Conservation (phyloP, 2,888 invertebrate genomes). For the Ischnura elegans region DNA sequence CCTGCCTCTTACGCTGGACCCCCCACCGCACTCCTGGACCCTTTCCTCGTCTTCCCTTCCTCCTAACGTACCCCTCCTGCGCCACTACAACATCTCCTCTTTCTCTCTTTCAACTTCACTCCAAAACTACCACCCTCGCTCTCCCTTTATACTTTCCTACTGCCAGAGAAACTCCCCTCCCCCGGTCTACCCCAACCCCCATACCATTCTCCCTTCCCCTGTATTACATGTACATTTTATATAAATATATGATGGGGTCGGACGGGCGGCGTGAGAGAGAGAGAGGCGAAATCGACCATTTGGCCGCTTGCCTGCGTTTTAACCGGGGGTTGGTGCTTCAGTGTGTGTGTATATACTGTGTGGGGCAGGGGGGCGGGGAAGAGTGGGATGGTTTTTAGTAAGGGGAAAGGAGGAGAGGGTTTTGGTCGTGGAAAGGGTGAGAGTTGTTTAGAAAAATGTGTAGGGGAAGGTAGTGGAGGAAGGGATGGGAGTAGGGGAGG, state of each 20-base stretch:
- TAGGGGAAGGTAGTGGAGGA: neutral
- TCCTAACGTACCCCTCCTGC: neutral
- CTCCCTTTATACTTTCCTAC: neutral
- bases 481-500: no score
- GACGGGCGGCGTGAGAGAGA: conserved; percentile 63
- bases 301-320: conserved; percentile 52
- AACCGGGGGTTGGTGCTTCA: neutral
- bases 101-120: neutral
- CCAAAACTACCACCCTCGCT: neutral
- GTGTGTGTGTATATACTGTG: conserved; percentile 32
- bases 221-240: conserved; percentile 76
- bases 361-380: neutral
- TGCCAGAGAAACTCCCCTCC: no score
- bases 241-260: conserved; percentile 74
- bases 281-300: conserved; percentile 72
- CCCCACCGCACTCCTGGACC: neutral
- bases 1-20: conserved; percentile 54
- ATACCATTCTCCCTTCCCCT: conserved; percentile 70
- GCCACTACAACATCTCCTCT: neutral
- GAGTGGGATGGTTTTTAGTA: neutral
- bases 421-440: neutral
- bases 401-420: neutral
- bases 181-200: conserved; percentile 51
- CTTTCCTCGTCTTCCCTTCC: neutral
- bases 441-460: neutral